phyloP scores from a whole-genome alignment of 92 coral and sea anemone species.

The Bergia sp. region DNA sequence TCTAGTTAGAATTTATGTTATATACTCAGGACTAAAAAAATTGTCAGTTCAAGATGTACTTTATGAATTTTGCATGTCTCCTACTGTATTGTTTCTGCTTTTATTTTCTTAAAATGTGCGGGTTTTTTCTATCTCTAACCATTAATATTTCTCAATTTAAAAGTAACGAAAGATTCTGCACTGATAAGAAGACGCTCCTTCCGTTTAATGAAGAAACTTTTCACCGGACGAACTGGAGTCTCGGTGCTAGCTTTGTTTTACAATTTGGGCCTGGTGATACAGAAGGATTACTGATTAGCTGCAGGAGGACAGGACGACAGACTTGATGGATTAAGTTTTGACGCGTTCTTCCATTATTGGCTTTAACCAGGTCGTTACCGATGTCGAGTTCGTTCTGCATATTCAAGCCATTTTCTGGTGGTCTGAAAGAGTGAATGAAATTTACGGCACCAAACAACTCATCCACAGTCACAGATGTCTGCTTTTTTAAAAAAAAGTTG shows the following conservation, averaged over 20 bases:
- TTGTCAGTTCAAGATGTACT: no score
- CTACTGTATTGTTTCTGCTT: not conserved
- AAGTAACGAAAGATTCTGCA: not conserved
- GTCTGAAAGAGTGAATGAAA: no score
- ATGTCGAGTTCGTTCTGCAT: not conserved
- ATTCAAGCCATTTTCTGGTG: not conserved
- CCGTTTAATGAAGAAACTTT: not conserved
- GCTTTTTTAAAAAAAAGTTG: not conserved
- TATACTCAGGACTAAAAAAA: no score
- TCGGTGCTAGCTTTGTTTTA: slow-evolving; percentile 1
- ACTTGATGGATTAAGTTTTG: not conserved
- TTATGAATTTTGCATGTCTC: not conserved
- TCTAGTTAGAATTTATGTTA: no score
- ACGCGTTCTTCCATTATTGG: not conserved
- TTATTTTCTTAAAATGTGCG: not conserved
- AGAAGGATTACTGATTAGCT: slow-evolving; percentile 21
- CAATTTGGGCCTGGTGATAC: slow-evolving; percentile 24
- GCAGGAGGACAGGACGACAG: not conserved
- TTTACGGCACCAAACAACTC: not conserved
- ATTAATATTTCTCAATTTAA: not conserved
- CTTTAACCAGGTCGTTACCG: not conserved
- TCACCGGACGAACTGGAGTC: not conserved
- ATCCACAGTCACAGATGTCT: no score
- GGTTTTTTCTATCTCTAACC: not conserved
- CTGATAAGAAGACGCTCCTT: not conserved